Base-by-base conservation (phyloP, 2,888 invertebrate species). In the Ophraella communa region DNA sequence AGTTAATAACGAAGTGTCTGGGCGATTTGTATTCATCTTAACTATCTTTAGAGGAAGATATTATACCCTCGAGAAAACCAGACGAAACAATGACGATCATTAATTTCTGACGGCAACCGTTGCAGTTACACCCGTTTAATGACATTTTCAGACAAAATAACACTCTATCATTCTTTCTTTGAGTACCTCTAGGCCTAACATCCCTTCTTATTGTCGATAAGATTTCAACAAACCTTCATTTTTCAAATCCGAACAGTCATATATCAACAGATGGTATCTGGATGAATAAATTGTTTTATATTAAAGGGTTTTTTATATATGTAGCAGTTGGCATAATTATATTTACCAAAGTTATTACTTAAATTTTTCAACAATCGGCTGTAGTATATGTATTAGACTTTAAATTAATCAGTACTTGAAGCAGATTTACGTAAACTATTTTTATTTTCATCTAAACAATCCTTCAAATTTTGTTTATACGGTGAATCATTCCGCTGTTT, bases 111-210 rank as follows among this genome's bases (percentile, higher is more conserved):
- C 65, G 42, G 62, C 51, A 49, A 56, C 53, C 57, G 61, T 49
- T 53, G 65, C 57, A 45, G 62, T 65, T 65, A 45, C 65, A 62
- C 53, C 57, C 57, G 57, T 65, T 65, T 65, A 65, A 62, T 62
- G 65, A 60, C 61, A 58, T 57, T 62, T 65, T 58, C 18, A 62
- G 65, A 45, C 58, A 30, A 52, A 62, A 65, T 54, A 58, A 53
- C 58, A 53, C 53, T 62, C 54, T 42, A 58, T 65, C 62, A 65
- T 62, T 58, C 39, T 54, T 53, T 27, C 21, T n/a, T 39, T 24
- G 21, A 20, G 4, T 21, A 45, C 45, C 27, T 49, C 24, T 18
- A 27, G 27, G 44, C 27, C 30, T 27, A 55, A 55, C 42, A 44
- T 42, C 42, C 55, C 55, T 55, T 17, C 55, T 44, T 27, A 44